Conservation (phyloP, 2,113 vertebrate genomes). For the Platycercus adscitus region DNA sequence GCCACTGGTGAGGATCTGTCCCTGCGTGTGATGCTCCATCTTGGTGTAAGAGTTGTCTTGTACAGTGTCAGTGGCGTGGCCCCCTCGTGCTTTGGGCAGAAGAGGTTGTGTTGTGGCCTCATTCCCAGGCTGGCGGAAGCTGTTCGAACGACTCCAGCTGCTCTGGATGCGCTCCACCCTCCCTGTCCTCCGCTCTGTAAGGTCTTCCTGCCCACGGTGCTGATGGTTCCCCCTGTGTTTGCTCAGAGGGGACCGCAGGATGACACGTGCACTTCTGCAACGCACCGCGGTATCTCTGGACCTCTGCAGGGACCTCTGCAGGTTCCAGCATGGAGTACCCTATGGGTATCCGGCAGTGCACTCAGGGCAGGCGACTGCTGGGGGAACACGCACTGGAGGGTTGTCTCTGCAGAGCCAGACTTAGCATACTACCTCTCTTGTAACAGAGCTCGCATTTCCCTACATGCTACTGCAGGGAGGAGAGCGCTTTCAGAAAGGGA, state of each 20-base stretch:
- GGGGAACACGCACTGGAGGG: background rate
- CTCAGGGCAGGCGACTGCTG: background rate
- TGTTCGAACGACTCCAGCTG: background rate
- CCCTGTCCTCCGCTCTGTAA: background rate
- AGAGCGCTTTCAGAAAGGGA: background rate
- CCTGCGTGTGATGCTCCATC: background rate
- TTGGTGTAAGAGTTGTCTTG: background rate
- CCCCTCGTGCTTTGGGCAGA: background rate
- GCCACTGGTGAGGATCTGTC: background rate
- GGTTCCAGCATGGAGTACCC: background rate
- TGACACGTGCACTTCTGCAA: accelerated
- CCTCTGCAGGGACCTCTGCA: background rate
- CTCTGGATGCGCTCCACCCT: background rate
- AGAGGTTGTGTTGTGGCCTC: background rate
- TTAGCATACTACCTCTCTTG: background rate
- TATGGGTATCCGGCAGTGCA: background rate
- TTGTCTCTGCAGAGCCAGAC: background rate
- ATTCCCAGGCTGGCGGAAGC: background rate
- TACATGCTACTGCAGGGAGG: background rate
- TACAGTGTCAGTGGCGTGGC: accelerated
- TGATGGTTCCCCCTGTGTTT: background rate
- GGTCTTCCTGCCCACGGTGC: background rate
- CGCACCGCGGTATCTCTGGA: background rate
- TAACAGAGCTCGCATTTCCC: background rate
- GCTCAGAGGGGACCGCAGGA: background rate